Conservation (phyloP, 1,140 invertebrate genomes). For the Drosophila mayri region DNA sequence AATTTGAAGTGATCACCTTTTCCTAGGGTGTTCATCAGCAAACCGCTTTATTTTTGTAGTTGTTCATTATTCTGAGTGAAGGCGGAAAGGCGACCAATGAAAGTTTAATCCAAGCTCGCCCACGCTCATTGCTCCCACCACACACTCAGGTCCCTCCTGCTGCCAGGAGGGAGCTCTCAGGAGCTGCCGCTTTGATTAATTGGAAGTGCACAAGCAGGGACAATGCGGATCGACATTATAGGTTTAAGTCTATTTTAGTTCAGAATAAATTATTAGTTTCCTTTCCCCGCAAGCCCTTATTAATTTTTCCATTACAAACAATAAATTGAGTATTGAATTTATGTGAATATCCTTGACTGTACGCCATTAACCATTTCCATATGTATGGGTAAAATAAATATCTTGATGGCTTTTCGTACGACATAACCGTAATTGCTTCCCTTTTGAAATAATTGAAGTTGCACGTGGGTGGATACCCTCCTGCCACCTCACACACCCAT, state of each 20-base stretch:
- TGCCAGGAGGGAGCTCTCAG: constrained; percentile 21
- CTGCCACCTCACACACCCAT: constrained; percentile 13
- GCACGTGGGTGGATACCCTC: constrained; percentile 46
- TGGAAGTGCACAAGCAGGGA: constrained; percentile 68
- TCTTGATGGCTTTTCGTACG: constrained; percentile 76
- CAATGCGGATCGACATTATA: constrained; percentile 22
- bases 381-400: constrained; percentile 56
- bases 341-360: constrained; percentile 8
- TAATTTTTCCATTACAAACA: too few relatives aligned
- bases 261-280: background rate
- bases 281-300: too few relatives aligned
- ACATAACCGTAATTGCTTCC: constrained; percentile 78
- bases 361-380: constrained; percentile 8
- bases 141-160: constrained; percentile 1
- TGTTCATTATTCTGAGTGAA: constrained; percentile 77
- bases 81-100: constrained; percentile 59
- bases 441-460: constrained; percentile 61
- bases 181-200: constrained; percentile 58
- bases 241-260: too few relatives aligned
- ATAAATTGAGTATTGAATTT: background rate
- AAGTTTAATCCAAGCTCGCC: constrained; percentile 60
- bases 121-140: constrained; percentile 19
- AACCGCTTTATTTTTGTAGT: constrained; percentile 22
- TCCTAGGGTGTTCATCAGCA: constrained; percentile 21
- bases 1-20: constrained; percentile 10